A percentile compares a stretch with the other conserved stretches of the same genome.
Conservation (phyloP, 1,140 invertebrate genomes). For the Calephelis nemesis region DNA sequence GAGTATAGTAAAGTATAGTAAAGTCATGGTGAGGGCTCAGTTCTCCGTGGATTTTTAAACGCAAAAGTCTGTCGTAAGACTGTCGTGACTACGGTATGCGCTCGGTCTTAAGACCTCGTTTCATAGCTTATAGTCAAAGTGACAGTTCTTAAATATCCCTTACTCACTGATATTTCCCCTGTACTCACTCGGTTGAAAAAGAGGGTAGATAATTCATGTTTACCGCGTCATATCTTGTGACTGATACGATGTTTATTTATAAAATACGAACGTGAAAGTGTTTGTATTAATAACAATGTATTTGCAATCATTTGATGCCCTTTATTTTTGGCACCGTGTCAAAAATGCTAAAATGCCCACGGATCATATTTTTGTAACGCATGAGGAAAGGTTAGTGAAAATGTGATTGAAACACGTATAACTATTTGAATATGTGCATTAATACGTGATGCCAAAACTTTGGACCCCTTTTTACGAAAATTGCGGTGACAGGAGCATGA, state of each 20-base stretch:
- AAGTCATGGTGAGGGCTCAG: too few relatives aligned
- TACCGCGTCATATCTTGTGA: constrained; percentile 1
- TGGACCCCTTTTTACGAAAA: too few relatives aligned
- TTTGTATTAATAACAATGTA: constrained; percentile 14
- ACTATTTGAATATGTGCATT: neutral
- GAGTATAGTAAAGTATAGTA: too few relatives aligned
- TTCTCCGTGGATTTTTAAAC: too few relatives aligned
- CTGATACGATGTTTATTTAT: constrained; percentile 8
- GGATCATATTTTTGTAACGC: constrained; percentile 5
- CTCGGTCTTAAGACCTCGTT: too few relatives aligned
- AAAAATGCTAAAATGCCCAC: constrained; percentile 3
- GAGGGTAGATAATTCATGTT: neutral
- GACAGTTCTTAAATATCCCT: too few relatives aligned
- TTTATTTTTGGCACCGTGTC: constrained; percentile 8
- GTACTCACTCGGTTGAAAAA: neutral
- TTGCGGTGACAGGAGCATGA: too few relatives aligned
- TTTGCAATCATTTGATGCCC: constrained; percentile 16
- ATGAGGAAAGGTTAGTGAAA: constrained; percentile 16
- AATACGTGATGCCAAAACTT: neutral
- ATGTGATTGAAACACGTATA: neutral
- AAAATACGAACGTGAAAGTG: constrained; percentile 5
- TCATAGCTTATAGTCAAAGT: too few relatives aligned
- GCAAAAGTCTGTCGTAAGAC: too few relatives aligned
- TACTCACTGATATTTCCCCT: too few relatives aligned
- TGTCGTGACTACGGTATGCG: too few relatives aligned